Base-by-base conservation (phyloP, 2,797 vertebrate genomes). In the Xiphophorus birchmanni region DNA sequence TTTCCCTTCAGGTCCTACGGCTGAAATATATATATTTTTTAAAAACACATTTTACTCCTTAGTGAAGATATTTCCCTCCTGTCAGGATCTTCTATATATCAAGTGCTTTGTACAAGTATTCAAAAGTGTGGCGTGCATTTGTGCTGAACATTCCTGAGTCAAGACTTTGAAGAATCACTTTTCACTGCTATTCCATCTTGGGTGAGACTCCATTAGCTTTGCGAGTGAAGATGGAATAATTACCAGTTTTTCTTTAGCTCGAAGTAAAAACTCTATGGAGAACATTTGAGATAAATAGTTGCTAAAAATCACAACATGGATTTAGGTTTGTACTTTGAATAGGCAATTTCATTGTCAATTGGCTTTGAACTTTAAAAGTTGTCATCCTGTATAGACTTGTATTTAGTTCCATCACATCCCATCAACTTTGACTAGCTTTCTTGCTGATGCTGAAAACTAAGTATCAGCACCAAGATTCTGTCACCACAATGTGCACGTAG, bases 1-100 rank as follows among this genome's bases (percentile, higher is more conserved):
- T 92, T 90, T 82, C 56, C 88, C 65, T 86, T 88, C 82, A 91
- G 82, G 42, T 82, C 65, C 75, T 76, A 18, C 23, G 74, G 80
- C 83, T 86, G 48, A 80, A 52, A 52, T 47, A 37, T 37, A 37
- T 37, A n/a, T n/a, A n/a, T n/a, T n/a, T n/a, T n/a, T n/a, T n/a
- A n/a, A n/a, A 72, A 78, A 87, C 50, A 78, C 44, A 21, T 80
- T 84, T 85, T 73, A 81, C 80, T 82, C 86, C 73, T 80, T n/a
- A 89, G 54, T 82, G 45, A 76, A 90, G 77, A 67, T 77, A 83
- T 83, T 83, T 82, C 74, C 69, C 32, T 52, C 77, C 48, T 71
- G 50, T 79, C 89, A 87, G 75, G 65, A 71, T 50, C 85, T 80
- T 84, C 92, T 84, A 80, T 67, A 78, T n/a, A 77, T 88, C 13